Base-by-base conservation (phyloP, 2,888 invertebrate species). In the Crossocerus cetratus region DNA sequence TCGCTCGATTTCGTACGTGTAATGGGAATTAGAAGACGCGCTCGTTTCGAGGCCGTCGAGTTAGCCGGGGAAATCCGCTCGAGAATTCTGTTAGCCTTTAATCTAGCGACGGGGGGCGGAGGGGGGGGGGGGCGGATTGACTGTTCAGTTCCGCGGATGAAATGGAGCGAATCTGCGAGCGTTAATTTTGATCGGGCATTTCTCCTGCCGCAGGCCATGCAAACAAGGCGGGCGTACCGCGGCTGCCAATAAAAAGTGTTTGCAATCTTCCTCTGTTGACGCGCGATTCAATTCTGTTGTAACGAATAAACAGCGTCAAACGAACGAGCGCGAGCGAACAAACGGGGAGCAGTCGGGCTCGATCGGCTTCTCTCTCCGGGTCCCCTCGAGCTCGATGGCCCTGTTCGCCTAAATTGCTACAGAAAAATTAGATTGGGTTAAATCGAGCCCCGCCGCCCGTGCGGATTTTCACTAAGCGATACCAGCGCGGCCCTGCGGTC, bases 231-330 rank as follows among this genome's bases (percentile, higher is more conserved):
- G 57, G 69, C n/a, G n/a, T 63, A 68, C 72, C 58, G 71, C 65
- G 74, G 32, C 75, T 76, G 60, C 73, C 76, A 67, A 78, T 83
- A 83, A 84, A 84, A 80, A 83, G 75, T 84, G 77, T 80, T 85
- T 84, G 85, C 83, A 81, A 82, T 84, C 84, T 86, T 85, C 84
- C 81, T 83, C 61, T 82, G 83, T 84, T 85, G 84, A 82, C 83
- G 81, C 80, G 80, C 84, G 81, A 86, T 88, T 87, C 84, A 86
- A 87, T 87, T 87, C 85, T 82, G 70, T 69, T 78, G 82, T 83
- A 84, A 84, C 84, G 80, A 84, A 87, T 86, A 80, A 78, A 81
- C 77, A 74, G 63, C 58, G 55, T 45, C 72, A 73, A 72, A 70
- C 69, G 49, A 49, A 49, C 49, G 49, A 16, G 18, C 55, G 55